A percentile compares a stretch with the other conserved stretches of the same genome.
Evolutionary conservation across 2,113 vertebrate genomes (phyloP).

Genomic region (Rhinogobius similis): DNA sequence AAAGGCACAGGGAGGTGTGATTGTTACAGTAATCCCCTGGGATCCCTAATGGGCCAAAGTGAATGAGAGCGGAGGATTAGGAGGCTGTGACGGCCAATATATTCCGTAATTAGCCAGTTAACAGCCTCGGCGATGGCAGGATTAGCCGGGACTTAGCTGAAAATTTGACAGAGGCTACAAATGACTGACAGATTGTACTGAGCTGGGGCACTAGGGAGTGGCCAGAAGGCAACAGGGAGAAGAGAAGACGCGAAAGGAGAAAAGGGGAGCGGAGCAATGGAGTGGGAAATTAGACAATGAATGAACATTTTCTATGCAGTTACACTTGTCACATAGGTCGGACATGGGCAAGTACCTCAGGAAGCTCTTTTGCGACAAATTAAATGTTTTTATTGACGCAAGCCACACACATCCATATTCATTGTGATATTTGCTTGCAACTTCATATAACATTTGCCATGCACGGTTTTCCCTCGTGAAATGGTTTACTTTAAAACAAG

Average conservation of each 20-base stretch:
- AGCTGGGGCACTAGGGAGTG: conserved; percentile 30
- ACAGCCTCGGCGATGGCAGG: conserved; percentile 68
- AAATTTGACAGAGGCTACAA: conserved; percentile 65
- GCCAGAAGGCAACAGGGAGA: conserved; percentile 21
- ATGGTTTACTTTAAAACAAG: no score
- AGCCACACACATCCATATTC: no score
- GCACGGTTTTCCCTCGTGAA: no score
- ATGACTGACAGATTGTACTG: conserved; percentile 62
- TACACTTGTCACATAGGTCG: conserved; percentile 50
- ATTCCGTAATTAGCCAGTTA: conserved; percentile 73
- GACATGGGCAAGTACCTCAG: conserved; percentile 28
- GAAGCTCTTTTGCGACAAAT: neutral
- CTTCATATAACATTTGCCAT: no score
- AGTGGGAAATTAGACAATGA: conserved; percentile 66
- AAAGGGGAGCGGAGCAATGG: conserved; percentile 46
- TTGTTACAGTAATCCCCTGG: conserved; percentile 72
- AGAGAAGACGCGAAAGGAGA: conserved; percentile 14
- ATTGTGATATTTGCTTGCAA: no score
- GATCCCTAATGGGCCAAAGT: conserved; percentile 69
- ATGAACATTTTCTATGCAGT: conserved; percentile 49
- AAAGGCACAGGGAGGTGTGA: conserved; percentile 64
- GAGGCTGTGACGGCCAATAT: conserved; percentile 69
- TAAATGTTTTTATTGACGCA: neutral
- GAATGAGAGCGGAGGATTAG: conserved; percentile 69
- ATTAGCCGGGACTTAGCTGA: conserved; percentile 65